Percentiles rank a stretch among this genome's conserved stretches.
phyloP scores from a whole-genome alignment of 1,140 invertebrate species.

The Anoplolepis gracilipes region DNA sequence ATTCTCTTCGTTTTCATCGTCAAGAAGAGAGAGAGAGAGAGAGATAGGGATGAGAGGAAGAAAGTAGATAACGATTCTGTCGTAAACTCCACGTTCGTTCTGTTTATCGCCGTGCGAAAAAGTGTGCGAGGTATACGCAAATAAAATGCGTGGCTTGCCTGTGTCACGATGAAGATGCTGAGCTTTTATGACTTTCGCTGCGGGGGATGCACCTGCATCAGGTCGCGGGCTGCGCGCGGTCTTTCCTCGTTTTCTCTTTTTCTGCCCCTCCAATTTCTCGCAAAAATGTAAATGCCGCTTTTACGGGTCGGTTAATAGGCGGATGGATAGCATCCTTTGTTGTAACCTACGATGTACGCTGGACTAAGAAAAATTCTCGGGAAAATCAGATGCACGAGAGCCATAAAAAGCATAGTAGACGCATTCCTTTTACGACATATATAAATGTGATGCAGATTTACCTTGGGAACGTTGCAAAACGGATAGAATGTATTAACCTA shows the following conservation, averaged over 20 bases:
- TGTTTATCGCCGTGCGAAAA: slow-evolving; percentile 30
- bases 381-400: slow-evolving; percentile 13
- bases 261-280: slow-evolving; percentile 3
- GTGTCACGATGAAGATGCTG: slow-evolving; percentile 9
- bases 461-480: neutral
- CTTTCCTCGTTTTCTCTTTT: neutral
- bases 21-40: neutral
- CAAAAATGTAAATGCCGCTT: slow-evolving; percentile 43
- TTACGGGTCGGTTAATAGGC: slow-evolving; percentile 43
- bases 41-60: no score
- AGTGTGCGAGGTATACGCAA: slow-evolving; percentile 36
- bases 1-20: neutral
- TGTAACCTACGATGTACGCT: slow-evolving; percentile 11
- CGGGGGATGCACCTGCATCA: neutral
- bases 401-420: neutral
- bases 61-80: neutral
- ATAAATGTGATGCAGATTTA: slow-evolving; percentile 13
- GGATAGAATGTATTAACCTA: neutral
- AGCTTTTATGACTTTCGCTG: slow-evolving; percentile 19
- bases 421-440: neutral
- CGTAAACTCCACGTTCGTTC: slow-evolving; percentile 28
- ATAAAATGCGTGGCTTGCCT: slow-evolving; percentile 33
- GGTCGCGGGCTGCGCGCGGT: neutral
- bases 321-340: slow-evolving; percentile 33
- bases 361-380: slow-evolving; percentile 17